phyloP scores from a whole-genome alignment of 1,140 invertebrate species.

The Archivesica marissinica region DNA sequence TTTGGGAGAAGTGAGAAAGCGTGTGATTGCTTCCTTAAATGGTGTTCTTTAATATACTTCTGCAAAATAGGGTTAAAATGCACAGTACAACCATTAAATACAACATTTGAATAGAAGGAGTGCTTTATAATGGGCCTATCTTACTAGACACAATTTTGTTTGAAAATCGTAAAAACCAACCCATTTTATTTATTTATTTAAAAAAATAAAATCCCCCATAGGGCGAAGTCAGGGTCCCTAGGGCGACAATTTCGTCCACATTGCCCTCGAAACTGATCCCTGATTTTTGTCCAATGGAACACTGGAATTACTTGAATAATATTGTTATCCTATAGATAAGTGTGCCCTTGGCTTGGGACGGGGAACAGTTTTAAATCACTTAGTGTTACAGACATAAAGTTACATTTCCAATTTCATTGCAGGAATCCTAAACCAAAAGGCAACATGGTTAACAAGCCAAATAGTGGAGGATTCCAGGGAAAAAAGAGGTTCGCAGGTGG shows the following conservation, averaged over 20 bases:
- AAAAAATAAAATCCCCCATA: background rate
- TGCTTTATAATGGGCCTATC: no score
- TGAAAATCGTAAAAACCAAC: no score
- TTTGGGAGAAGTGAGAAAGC: no score
- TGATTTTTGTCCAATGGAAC: background rate
- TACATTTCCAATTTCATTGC: background rate
- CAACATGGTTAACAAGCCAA: slow-evolving; percentile 9
- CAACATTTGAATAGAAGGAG: no score
- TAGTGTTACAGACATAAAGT: background rate
- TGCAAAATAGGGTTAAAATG: no score
- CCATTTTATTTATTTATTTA: background rate
- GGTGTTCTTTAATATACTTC: no score
- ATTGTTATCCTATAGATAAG: background rate
- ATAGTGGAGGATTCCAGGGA: background rate
- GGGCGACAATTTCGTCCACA: background rate
- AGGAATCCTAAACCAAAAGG: slow-evolving; percentile 28
- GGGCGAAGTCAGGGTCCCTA: background rate
- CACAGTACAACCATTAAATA: no score
- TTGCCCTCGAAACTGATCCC: background rate
- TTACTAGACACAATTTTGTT: no score
- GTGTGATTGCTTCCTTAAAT: no score
- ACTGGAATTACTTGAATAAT: background rate
- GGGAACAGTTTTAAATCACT: background rate
- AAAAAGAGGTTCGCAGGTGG: slow-evolving; percentile 2
- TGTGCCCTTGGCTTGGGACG: background rate